Conservation (phyloP, 92 coral and sea anemone genomes). For the Umimayanthus kanabou region DNA sequence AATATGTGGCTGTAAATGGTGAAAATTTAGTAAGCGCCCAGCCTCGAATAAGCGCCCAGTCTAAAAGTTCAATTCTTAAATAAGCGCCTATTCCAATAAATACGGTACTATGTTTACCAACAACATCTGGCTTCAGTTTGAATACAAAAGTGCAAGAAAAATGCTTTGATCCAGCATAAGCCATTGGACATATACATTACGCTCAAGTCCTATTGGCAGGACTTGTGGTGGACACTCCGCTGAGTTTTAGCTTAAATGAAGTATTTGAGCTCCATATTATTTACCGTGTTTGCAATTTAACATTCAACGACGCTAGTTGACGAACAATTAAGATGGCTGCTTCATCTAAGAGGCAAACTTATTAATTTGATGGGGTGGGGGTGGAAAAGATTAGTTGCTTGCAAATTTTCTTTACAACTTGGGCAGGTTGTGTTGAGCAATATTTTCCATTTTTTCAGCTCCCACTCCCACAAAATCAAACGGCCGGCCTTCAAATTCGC, state of each 20-base stretch:
- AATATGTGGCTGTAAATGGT: too few species aligned
- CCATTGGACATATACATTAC: background rate
- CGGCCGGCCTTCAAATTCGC: too few species aligned
- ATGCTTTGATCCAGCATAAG: background rate
- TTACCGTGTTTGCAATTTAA: background rate
- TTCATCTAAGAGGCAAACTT: background rate
- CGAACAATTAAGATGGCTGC: background rate
- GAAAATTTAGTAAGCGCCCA: too few species aligned
- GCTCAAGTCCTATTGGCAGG: constrained; percentile 3
- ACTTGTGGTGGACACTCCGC: background rate
- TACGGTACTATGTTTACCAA: background rate
- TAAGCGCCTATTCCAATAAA: too few species aligned
- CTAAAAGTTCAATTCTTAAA: too few species aligned
- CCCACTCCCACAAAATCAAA: too few species aligned
- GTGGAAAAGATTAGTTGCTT: background rate
- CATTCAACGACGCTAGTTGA: too few species aligned
- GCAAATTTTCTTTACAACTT: too few species aligned
- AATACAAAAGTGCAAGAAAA: background rate
- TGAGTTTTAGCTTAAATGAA: background rate
- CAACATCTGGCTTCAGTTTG: background rate
- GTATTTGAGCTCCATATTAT: background rate
- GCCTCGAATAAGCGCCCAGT: too few species aligned
- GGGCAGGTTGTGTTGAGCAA: too few species aligned
- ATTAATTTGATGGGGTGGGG: background rate
- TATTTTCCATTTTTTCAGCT: too few species aligned